A percentile compares a stretch with the other conserved stretches of the same genome.
Conservation (phyloP, 1,140 invertebrate species). For the Rhizoglyphus robini region DNA sequence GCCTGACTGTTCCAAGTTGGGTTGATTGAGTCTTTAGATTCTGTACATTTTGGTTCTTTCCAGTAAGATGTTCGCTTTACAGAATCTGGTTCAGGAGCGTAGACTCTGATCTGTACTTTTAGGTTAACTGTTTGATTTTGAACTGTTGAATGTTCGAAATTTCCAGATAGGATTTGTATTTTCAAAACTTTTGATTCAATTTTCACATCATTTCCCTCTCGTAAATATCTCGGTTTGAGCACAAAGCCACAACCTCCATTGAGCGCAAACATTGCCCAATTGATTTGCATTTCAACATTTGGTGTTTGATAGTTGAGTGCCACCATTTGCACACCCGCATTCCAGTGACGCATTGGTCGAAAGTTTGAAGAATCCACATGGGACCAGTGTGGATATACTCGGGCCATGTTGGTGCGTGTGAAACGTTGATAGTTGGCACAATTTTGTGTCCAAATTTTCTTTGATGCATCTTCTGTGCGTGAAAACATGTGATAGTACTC, state of each 20-base stretch:
- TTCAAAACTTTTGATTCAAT: no score
- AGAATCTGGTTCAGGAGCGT: neutral
- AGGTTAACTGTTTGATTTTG: no score
- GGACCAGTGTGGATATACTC: constrained; percentile 45
- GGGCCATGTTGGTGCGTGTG: constrained; percentile 37
- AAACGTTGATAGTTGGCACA: constrained; percentile 35
- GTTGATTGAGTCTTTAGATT: no score
- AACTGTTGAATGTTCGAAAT: neutral
- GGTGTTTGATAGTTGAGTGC: constrained; percentile 46
- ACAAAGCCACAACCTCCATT: constrained; percentile 54
- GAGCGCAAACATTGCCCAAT: constrained; percentile 44
- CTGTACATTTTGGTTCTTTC: no score
- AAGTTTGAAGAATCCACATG: constrained; percentile 46
- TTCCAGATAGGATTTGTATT: constrained; percentile 2
- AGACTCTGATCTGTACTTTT: neutral
- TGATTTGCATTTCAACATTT: constrained; percentile 41
- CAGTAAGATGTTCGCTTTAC: neutral
- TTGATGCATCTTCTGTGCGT: constrained; percentile 40
- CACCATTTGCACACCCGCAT: constrained; percentile 44
- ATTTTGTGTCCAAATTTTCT: constrained; percentile 32
- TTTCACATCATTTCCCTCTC: no score
- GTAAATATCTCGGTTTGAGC: constrained; percentile 40
- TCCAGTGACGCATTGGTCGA: constrained; percentile 43
- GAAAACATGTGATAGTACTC: constrained; percentile 41
- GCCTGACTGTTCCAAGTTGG: constrained; percentile 44